Evolutionary conservation across 2,113 vertebrate genomes (phyloP).

Genomic region (Lycaon pictus): DNA sequence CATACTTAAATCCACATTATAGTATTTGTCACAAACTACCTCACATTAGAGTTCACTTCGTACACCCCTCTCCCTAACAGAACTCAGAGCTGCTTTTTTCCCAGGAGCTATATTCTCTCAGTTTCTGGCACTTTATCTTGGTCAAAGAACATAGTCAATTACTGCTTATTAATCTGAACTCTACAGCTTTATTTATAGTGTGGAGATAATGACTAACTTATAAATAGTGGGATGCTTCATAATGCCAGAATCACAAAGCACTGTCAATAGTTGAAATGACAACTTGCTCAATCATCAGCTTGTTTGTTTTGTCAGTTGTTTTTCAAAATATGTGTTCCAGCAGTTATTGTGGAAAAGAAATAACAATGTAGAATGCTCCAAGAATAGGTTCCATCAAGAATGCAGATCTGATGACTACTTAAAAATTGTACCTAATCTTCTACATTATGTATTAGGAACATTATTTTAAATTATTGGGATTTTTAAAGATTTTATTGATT

Average conservation of each 20-base stretch:
- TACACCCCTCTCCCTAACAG: background rate
- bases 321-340: background rate
- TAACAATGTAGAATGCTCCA: background rate
- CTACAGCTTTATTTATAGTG: conserved; percentile 44
- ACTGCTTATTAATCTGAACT: conserved; percentile 23
- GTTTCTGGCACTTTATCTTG: background rate
- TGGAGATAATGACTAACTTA: conserved; percentile 44
- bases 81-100: background rate
- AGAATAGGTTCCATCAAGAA: background rate
- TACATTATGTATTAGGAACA: background rate
- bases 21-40: background rate
- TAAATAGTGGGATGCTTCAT: conserved; percentile 9
- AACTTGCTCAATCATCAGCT: background rate
- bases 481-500: background rate
- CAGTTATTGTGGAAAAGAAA: conserved; percentile 8
- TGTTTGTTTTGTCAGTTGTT: conserved; percentile 6
- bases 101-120: background rate
- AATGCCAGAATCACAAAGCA: background rate
- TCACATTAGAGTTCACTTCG: background rate
- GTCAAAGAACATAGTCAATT: background rate
- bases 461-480: background rate
- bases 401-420: background rate
- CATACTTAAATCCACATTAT: background rate
- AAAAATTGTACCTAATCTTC: background rate
- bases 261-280: conserved; percentile 35